Evolutionary conservation across 2,113 vertebrate genomes (phyloP), one percentile per base, ranked within the genome.

Genomic region (Lophura nycthemera): DNA sequence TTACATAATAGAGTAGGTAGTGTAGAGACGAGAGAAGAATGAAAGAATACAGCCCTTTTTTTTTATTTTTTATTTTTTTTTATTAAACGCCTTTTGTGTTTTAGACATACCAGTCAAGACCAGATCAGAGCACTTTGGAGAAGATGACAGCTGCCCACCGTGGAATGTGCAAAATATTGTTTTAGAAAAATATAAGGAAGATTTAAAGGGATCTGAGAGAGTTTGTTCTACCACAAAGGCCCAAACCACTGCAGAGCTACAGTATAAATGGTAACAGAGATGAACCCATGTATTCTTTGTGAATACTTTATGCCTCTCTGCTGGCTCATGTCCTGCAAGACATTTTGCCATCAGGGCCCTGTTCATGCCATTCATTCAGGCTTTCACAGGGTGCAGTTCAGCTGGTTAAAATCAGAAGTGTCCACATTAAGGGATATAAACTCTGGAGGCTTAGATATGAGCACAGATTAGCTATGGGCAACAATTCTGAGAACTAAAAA

Each of bases 401-500:
- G 45, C 17, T 2, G 1, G 24, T 19, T 66, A 40, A 96, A 85
- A 76, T 64, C 0, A 0, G 66, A 93, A 80, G 30, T 81, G 75
- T 73, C 90, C 86, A 69, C 0, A 0, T 57, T 52, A 67, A 95
- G 30, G 60, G 20, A n/a, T 83, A 89, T 75, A 86, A 83, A 78
- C 32, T 72, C 69, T 36, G 56, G 25, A 86, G 42, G 66, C 59
- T 91, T 83, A 86, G 74, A 90, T 87, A 73, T 29, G 36, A 81
- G 70, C 7, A 7, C 4, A 93, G 73, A 95, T 92, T 82, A 92
- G 60, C 77, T 82, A 82, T 77, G 88, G 89, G 79, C 82, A 96
- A 86, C 76, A 93, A 88, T 95, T 94, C 92, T 92, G 82, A 91
- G 95, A 93, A 95, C 89, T 96, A 93, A 88, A 96, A 96, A 91